Base-by-base conservation (phyloP, 2,797 vertebrate species). In the Poecile montanus region DNA sequence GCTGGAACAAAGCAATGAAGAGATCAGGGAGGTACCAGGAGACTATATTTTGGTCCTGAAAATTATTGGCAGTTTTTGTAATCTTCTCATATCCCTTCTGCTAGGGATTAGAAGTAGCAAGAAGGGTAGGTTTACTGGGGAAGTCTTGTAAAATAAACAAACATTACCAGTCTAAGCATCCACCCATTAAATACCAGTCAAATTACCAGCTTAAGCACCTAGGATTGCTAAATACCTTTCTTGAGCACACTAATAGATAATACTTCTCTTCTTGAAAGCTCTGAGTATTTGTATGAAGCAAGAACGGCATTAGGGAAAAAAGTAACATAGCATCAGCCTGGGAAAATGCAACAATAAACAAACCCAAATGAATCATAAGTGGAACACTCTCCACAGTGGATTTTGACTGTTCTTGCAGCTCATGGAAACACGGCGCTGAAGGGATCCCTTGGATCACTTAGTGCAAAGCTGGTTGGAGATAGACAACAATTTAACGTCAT, bases 1-100 rank as follows among this genome's bases (percentile, higher is more conserved):
- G 77, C 74, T 79, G 68, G 62, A 94, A 96, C 84, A 95, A 94
- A 96, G 92, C 77, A 96, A 96, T 95, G 95, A 96, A 97, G 93
- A 93, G 88, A 97, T 95, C 96, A 92, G 90, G 89, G 82, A 96
- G 63, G 89, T 95, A 71, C 61, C 94, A 89, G 50, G 94, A 96
- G 95, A 95, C 94, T 82, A 73, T 96, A 86, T 90, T 94, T 85
- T 84, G 77, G 60, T 95, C 91, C 71, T 81, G 89, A 90, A 93
- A 94, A 91, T 91, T 93, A 94, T 88, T 95, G 91, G 88, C 89
- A 96, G 88, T 63, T 77, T 96, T 76, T 85, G 53, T 87, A 96
- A 95, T 94, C 80, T 96, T 82, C 53, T 88, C 83, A 19, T 85
- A 90, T 85, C 77, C 94, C 85, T 94, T 94, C 91, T 96, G 92